Conservation (phyloP, 2,113 vertebrate genomes). For the Trematomus loennbergii region DNA sequence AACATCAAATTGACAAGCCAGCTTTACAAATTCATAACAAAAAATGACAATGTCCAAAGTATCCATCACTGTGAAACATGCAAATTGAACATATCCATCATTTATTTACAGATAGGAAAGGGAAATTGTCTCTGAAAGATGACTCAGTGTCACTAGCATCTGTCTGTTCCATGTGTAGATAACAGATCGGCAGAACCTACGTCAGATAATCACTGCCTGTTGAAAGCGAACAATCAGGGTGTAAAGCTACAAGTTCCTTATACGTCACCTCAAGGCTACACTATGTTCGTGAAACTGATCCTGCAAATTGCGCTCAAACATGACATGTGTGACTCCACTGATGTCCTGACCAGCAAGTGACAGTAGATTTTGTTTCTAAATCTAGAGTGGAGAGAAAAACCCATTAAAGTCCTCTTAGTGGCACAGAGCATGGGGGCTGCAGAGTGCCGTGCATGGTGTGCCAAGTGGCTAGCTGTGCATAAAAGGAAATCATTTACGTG, state of each 20-base stretch:
- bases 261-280: slow-evolving; percentile 1
- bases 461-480: slow-evolving; percentile 58
- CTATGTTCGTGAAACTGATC: slow-evolving; percentile 24
- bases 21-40: neutral
- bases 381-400: slow-evolving; percentile 59
- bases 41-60: slow-evolving; percentile 8
- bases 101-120: neutral
- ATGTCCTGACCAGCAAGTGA: slow-evolving; percentile 34
- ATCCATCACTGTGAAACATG: neutral
- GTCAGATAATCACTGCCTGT: neutral
- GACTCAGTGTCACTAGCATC: neutral
- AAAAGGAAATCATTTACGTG: slow-evolving; percentile 47
- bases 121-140: neutral
- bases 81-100: slow-evolving; percentile 30
- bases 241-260: slow-evolving; percentile 4
- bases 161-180: neutral
- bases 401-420: slow-evolving; percentile 60
- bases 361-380: slow-evolving; percentile 50
- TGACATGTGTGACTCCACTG: slow-evolving; percentile 20
- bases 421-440: slow-evolving; percentile 46
- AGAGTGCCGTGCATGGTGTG: slow-evolving; percentile 50
- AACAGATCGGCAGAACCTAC: neutral
- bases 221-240: neutral
- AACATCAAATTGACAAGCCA: slow-evolving; percentile 17
- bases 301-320: slow-evolving; percentile 25